Evolutionary conservation across 2,888 invertebrate species (phyloP).

Genomic region (Oligia latruncula): DNA sequence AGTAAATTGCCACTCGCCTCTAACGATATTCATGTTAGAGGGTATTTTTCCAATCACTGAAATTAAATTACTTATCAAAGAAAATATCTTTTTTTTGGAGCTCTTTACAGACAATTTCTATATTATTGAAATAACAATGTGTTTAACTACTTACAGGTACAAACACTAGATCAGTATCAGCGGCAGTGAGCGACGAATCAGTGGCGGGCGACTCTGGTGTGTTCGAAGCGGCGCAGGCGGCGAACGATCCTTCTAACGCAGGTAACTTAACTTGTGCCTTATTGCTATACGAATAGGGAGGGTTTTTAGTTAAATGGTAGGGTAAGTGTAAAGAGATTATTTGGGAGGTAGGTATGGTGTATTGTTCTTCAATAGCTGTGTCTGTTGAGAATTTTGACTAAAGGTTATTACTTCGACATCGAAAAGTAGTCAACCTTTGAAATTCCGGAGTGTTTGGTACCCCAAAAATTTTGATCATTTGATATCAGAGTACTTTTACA

Average conservation of each 20-base stretch:
- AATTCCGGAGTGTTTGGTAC: too few relatives aligned
- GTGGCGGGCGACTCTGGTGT: slow-evolving; percentile 98
- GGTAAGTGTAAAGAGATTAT: background rate
- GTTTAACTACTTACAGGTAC: slow-evolving; percentile 88
- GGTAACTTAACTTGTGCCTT: slow-evolving; percentile 69
- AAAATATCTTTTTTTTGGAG: background rate
- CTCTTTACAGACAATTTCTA: background rate
- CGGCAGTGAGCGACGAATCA: slow-evolving; percentile 99
- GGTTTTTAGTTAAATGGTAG: background rate
- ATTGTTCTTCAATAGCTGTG: too few relatives aligned
- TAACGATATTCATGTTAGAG: background rate
- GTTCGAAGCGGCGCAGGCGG: slow-evolving; percentile 95
- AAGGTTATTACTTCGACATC: too few relatives aligned
- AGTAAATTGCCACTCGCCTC: background rate
- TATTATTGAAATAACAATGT: background rate
- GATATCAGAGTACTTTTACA: too few relatives aligned
- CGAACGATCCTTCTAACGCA: slow-evolving; percentile 84
- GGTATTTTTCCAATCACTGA: too few relatives aligned
- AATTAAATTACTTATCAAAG: too few relatives aligned
- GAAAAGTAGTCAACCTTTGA: too few relatives aligned
- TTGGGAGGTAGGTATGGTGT: too few relatives aligned
- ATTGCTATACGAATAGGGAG: rapidly evolving
- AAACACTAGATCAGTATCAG: slow-evolving; percentile 97
- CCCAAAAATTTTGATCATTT: too few relatives aligned
- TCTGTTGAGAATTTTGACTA: too few relatives aligned